Evolutionary conservation across 2,888 invertebrate species (phyloP).

Genomic region (Yponomeuta plumbellus): DNA sequence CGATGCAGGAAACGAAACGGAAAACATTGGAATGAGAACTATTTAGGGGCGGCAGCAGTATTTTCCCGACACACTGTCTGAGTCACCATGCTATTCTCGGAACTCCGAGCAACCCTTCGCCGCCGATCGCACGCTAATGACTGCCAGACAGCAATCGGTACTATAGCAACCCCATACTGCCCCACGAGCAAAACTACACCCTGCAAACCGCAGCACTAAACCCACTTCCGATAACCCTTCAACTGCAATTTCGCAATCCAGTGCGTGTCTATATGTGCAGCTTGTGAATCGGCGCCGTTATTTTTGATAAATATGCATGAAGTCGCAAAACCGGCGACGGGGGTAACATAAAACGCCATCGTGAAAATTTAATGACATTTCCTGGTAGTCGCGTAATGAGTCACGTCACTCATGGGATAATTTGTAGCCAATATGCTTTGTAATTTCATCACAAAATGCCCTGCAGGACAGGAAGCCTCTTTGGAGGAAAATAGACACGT

Average conservation of each 20-base stretch:
- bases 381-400: slow-evolving; percentile 71
- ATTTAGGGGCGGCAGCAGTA: slow-evolving; percentile 43
- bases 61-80: slow-evolving; percentile 53
- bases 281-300: slow-evolving; percentile 74
- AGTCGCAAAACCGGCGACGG: slow-evolving; percentile 62
- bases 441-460: neutral
- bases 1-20: slow-evolving; percentile 41
- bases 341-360: slow-evolving; percentile 69
- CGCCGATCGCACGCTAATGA: slow-evolving; percentile 61
- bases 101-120: slow-evolving; percentile 56
- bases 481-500: too few relatives aligned
- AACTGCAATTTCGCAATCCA: slow-evolving; percentile 51
- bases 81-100: slow-evolving; percentile 64
- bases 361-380: slow-evolving; percentile 75
- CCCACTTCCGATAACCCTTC: slow-evolving; percentile 47
- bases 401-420: slow-evolving; percentile 73
- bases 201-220: slow-evolving; percentile 60
- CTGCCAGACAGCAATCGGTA: slow-evolving; percentile 53
- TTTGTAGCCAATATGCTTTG: slow-evolving; percentile 56
- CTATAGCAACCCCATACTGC: slow-evolving; percentile 35
- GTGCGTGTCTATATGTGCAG: slow-evolving; percentile 71
- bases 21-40: slow-evolving; percentile 41
- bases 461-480: too few relatives aligned
- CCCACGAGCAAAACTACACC: slow-evolving; percentile 58
- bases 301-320: slow-evolving; percentile 76